Conservation (phyloP, 2,888 invertebrate genomes). For the Volucella inflata region DNA sequence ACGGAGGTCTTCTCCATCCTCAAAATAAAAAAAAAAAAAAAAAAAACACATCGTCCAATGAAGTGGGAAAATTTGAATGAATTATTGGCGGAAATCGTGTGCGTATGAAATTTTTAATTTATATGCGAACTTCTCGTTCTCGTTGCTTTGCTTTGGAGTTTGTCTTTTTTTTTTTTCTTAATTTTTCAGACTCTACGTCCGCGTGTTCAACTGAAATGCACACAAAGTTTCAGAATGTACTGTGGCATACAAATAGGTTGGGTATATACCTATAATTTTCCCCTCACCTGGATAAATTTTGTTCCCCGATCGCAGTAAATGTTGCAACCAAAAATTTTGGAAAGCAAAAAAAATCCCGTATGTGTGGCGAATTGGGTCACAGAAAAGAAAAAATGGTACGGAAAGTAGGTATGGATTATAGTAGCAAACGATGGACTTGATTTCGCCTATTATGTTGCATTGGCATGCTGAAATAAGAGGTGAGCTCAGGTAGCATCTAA, state of each 20-base stretch:
- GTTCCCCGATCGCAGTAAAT: too few relatives aligned
- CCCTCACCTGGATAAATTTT: background rate
- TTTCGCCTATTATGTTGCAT: constrained; percentile 32
- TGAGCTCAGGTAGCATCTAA: constrained; percentile 17
- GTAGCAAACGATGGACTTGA: constrained; percentile 50
- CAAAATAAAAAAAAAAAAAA: constrained; percentile 10
- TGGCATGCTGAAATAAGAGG: background rate
- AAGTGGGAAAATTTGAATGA: constrained; percentile 76
- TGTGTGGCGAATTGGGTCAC: constrained; percentile 44
- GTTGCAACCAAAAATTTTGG: background rate
- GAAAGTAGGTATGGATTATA: constrained; percentile 22
- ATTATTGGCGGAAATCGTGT: constrained; percentile 76
- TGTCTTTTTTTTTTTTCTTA: too few relatives aligned
- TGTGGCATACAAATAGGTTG: background rate
- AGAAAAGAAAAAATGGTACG: background rate
- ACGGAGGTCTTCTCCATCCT: constrained; percentile 47
- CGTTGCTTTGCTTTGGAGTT: too few relatives aligned
- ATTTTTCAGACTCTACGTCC: background rate
- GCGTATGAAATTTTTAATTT: constrained; percentile 78
- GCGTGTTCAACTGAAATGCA: constrained; percentile 62
- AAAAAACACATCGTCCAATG: too few relatives aligned
- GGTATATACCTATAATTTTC: background rate
- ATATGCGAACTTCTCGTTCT: constrained; percentile 76
- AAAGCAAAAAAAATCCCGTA: constrained; percentile 21
- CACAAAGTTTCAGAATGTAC: constrained; percentile 57